Base-by-base conservation (phyloP, 92 coral and sea anemone species). In the Micromussa lordhowensis region DNA sequence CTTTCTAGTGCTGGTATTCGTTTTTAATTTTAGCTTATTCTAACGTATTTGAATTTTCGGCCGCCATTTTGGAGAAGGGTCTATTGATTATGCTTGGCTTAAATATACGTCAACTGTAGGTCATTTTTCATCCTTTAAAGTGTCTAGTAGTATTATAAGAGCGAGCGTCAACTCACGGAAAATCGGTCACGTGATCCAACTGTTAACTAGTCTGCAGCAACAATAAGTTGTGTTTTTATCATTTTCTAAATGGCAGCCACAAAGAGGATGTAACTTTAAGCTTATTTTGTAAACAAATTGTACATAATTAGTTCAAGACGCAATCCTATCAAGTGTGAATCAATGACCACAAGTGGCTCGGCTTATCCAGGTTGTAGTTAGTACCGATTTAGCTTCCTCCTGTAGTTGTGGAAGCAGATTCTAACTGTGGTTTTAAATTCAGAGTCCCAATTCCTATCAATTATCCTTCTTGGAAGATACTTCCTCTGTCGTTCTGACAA, bases 401-500 rank as follows among this genome's bases (percentile, higher is more conserved):
- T 3, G 9, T 3, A 59, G n/a, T 59, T 59, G 66, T 59, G n/a
- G 66, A 6, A 19, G 5, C 31, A 24, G 11, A n/a, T 24, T 63
- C 30, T 28, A 26, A 2, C 9, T 59, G 28, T 19, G 22, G 21
- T 19, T 8, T 22, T 59, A 6, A 59, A 59, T 59, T 59, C 14
- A 63, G 16, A 28, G 32, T 66, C 48, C 76, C 26, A 73, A 72
- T 15, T 48, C 88, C 4, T 76, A 30, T 66, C 44, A 86, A 2
- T 24, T 22, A 28, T 86, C 77, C 73, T 86, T 86, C 77, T 86
- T 86, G 15, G 48, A 5, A 14, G 89, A 40, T 13, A 44, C 49
- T 63, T 77, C 63, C 26, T 85, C 88, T 4, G 76, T 94, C 19
- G 90, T 85, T 36, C 91, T 87, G 78, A 84, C 86, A n/a, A 94